A percentile compares a stretch with the other conserved stretches of the same genome.
phyloP scores from a whole-genome alignment of 2,113 vertebrate species.

The Epinephelus cyanopodus region DNA sequence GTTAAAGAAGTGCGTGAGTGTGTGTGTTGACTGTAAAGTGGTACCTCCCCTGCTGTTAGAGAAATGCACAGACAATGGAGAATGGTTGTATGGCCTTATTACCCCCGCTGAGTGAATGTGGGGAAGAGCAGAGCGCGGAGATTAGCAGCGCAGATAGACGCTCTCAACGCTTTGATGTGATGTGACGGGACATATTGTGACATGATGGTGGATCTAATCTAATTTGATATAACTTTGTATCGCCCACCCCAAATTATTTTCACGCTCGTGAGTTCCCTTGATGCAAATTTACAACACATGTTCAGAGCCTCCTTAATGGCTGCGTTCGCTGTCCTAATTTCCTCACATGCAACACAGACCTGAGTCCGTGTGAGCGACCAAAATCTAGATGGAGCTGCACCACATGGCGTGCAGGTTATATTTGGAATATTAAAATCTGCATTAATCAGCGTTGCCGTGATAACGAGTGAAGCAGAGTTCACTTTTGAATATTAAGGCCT shows the following conservation, averaged over 20 bases:
- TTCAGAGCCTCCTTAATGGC: neutral
- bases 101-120: conserved; percentile 9
- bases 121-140: neutral
- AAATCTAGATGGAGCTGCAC: neutral
- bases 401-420: neutral
- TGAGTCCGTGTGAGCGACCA: neutral
- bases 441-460: neutral
- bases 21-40: conserved; percentile 17
- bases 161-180: conserved; percentile 11
- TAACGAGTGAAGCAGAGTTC: neutral
- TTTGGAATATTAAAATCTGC: neutral
- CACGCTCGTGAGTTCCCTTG: neutral
- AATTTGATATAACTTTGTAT: conserved; percentile 19
- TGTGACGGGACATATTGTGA: conserved; percentile 23
- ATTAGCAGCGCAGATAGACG: neutral
- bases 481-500: neutral
- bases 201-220: conserved; percentile 3
- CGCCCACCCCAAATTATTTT: conserved; percentile 22
- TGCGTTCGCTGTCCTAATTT: conserved; percentile 10
- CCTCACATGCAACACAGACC: conserved; percentile 1
- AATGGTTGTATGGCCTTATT: neutral
- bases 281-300: conserved; percentile 12
- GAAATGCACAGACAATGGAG: conserved; percentile 13
- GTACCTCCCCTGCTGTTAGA: conserved; percentile 6
- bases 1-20: neutral